Evolutionary conservation across 2,888 invertebrate genomes (phyloP).

Genomic region (Coleophora flavipennella): DNA sequence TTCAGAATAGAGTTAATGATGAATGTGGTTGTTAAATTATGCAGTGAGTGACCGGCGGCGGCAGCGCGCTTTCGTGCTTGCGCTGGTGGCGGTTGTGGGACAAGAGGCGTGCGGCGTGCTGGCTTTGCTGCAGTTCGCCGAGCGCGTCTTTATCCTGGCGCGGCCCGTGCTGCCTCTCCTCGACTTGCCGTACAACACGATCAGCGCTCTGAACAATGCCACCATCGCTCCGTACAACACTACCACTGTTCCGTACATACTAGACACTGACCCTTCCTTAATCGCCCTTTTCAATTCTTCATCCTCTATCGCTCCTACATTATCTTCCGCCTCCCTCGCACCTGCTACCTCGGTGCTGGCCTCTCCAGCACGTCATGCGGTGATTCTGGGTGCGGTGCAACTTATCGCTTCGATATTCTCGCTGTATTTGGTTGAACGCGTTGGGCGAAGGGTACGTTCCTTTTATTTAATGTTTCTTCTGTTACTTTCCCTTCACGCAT

Average conservation of each 20-base stretch:
- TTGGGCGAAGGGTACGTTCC: constrained; percentile 38
- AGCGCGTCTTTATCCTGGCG: constrained; percentile 43
- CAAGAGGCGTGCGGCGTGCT: constrained; percentile 51
- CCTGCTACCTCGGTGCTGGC: constrained; percentile 7
- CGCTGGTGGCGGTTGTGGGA: constrained; percentile 37
- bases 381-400: constrained; percentile 38
- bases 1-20: too few relatives aligned
- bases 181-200: too few relatives aligned
- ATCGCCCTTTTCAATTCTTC: too few relatives aligned
- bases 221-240: too few relatives aligned
- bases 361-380: constrained; percentile 33
- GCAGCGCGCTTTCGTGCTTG: constrained; percentile 37
- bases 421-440: constrained; percentile 40
- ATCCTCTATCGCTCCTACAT: too few relatives aligned
- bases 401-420: constrained; percentile 33
- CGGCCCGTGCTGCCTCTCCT: constrained; percentile 12
- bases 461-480: too few relatives aligned
- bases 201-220: too few relatives aligned
- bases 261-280: too few relatives aligned
- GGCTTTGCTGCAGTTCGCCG: constrained; percentile 50
- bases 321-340: too few relatives aligned
- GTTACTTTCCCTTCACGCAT: too few relatives aligned
- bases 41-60: constrained; percentile 35
- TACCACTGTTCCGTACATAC: too few relatives aligned
- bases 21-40: not conserved